phyloP scores from a whole-genome alignment of 2,113 vertebrate species.

The Kryptolebias marmoratus region DNA sequence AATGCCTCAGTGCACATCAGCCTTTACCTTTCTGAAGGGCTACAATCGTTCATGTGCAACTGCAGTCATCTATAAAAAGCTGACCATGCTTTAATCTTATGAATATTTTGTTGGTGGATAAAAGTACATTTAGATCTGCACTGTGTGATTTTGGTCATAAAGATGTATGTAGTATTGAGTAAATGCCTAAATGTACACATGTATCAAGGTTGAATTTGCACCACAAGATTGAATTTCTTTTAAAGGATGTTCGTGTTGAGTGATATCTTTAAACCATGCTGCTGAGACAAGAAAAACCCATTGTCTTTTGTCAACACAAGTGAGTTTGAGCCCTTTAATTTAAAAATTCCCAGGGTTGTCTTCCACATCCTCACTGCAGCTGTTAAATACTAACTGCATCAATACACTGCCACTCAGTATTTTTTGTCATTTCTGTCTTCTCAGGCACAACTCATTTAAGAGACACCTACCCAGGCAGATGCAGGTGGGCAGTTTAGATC shows the following conservation, averaged over 20 bases:
- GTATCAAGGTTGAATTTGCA: neutral
- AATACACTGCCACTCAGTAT: neutral
- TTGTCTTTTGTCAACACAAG: neutral
- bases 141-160: neutral
- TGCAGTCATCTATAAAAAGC: too few species aligned
- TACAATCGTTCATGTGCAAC: too few species aligned
- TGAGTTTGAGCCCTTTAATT: neutral
- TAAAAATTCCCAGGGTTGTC: neutral
- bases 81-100: too few species aligned
- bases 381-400: slow-evolving; percentile 6
- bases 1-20: too few species aligned
- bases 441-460: slow-evolving; percentile 95
- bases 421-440: slow-evolving; percentile 74
- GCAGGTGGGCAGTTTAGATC: slow-evolving; percentile 92
- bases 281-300: neutral
- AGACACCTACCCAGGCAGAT: slow-evolving; percentile 93
- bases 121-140: slow-evolving; percentile 2
- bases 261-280: neutral
- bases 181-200: too few species aligned
- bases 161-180: too few species aligned
- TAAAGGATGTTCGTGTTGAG: neutral
- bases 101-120: too few species aligned
- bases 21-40: too few species aligned
- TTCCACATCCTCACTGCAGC: neutral
- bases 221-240: neutral